Evolutionary conservation across 2,113 vertebrate species (phyloP).

Genomic region (Andinoacara biseriatus): DNA sequence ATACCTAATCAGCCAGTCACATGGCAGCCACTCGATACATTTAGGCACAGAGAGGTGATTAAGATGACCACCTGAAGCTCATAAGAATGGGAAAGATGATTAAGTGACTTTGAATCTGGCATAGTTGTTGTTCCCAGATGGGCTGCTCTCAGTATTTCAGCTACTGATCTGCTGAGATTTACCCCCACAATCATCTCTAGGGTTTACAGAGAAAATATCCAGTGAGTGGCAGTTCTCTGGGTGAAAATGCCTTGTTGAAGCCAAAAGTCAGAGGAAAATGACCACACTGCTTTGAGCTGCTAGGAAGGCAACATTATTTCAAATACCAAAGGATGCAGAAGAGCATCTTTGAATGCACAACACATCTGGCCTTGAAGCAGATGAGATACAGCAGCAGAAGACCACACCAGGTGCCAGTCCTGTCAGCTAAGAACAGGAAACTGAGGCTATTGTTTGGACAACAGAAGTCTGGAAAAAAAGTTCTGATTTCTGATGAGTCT

Average conservation of each 20-base stretch:
- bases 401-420: not conserved
- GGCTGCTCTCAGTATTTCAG: not conserved
- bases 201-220: not conserved
- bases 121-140: no score
- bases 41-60: no score
- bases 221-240: not conserved
- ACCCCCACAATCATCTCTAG: not conserved
- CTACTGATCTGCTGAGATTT: not conserved
- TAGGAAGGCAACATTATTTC: not conserved
- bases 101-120: no score
- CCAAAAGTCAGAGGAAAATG: not conserved
- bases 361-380: not conserved
- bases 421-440: not conserved
- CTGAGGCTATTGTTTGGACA: not conserved
- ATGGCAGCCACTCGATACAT: no score
- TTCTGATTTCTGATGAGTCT: not conserved
- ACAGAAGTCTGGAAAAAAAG: not conserved
- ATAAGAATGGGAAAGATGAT: no score
- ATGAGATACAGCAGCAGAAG: not conserved
- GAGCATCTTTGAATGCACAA: not conserved
- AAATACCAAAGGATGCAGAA: not conserved
- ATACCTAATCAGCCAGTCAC: no score
- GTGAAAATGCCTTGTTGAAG: no score
- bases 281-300: not conserved
- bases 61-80: no score